Conservation (phyloP, 2,113 vertebrate genomes). For the Cervus canadensis region DNA sequence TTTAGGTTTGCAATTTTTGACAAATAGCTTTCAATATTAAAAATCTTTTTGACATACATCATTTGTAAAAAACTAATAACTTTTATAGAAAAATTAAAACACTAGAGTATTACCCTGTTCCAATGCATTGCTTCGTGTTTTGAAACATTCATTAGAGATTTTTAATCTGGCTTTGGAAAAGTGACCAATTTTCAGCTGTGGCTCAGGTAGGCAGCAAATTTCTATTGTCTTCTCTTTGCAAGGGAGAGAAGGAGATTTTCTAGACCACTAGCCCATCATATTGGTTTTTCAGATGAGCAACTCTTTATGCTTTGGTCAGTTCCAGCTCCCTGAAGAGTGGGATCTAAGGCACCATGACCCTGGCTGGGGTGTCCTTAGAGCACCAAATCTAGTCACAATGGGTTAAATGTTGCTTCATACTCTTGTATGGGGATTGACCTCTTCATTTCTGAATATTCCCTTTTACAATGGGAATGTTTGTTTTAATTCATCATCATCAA, state of each 20-base stretch:
- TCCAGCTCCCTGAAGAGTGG: fast-evolving
- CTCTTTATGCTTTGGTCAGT: not conserved
- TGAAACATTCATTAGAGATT: not conserved
- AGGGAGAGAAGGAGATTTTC: not conserved
- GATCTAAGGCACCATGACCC: fast-evolving
- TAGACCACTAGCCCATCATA: not conserved
- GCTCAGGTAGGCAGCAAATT: not conserved
- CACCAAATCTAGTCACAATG: not conserved
- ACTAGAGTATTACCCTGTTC: not conserved
- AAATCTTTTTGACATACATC: not conserved
- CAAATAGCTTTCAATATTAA: not conserved
- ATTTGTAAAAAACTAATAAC: not conserved
- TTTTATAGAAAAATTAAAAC: not conserved
- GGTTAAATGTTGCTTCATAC: not conserved
- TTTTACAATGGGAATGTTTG: not conserved
- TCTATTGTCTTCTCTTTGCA: not conserved
- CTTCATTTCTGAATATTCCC: not conserved
- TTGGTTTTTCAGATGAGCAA: not conserved
- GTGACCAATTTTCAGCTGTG: too few species aligned
- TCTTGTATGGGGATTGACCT: not conserved
- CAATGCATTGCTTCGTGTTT: not conserved
- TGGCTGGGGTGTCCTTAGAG: fast-evolving
- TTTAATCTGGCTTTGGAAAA: not conserved
- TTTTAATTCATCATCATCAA: not conserved
- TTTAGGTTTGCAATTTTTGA: not conserved